Percentiles rank a stretch among this genome's conserved stretches.
phyloP scores from a whole-genome alignment of 2,113 vertebrate species.

The Scomber colias region DNA sequence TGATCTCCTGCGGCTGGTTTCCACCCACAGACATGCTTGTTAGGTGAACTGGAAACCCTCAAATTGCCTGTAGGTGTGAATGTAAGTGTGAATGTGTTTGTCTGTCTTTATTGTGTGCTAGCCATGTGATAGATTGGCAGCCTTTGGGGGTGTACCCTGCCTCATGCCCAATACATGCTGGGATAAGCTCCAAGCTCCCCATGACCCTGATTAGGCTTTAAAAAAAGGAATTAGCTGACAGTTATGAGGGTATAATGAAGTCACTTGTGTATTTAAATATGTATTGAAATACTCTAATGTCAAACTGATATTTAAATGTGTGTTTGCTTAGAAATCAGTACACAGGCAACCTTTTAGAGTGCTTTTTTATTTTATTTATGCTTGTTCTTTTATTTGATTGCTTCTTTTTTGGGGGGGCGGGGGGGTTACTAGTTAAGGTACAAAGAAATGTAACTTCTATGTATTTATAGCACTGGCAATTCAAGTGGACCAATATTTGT shows the following conservation, averaged over 20 bases:
- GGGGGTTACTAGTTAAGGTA: no score
- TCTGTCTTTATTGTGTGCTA: constrained; percentile 25
- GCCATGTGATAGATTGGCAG: constrained; percentile 43
- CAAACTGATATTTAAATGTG: not conserved
- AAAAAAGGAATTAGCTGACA: not conserved
- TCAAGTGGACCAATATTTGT: no score
- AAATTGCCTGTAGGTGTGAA: constrained; percentile 55
- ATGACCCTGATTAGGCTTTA: constrained; percentile 13
- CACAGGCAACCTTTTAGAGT: no score
- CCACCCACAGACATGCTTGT: constrained; percentile 18
- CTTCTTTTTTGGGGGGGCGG: no score
- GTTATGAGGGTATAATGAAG: not conserved
- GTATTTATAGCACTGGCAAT: no score
- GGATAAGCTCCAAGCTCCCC: constrained; percentile 24
- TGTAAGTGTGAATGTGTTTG: constrained; percentile 36
- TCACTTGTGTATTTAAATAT: no score
- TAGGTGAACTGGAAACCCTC: constrained; percentile 52
- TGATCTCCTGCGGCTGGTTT: constrained; percentile 6
- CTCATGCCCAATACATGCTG: constrained; percentile 48
- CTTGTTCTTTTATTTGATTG: no score
- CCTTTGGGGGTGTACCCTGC: constrained; percentile 26
- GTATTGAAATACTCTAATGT: not conserved
- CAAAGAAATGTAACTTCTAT: no score
- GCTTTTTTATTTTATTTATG: no score
- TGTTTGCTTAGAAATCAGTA: not conserved